Evolutionary conservation across 2,888 invertebrate species (phyloP).

Genomic region (Drosophila neoperkinsi): DNA sequence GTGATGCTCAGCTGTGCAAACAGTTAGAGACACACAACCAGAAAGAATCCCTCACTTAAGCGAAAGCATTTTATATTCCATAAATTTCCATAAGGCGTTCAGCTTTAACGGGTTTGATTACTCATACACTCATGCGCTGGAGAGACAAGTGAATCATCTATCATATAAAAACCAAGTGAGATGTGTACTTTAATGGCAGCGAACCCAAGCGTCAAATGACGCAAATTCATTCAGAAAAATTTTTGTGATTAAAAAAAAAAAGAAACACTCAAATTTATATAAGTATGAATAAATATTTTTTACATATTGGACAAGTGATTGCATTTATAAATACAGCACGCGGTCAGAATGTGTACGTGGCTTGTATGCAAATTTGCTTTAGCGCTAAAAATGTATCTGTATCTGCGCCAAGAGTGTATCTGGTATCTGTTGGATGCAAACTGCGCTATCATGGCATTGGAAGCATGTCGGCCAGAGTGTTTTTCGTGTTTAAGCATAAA

Average conservation of each 20-base stretch:
- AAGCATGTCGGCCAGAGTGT: conserved; percentile 41
- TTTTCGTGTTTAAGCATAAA: conserved; percentile 53
- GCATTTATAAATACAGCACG: conserved; percentile 42
- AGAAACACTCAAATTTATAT: background rate
- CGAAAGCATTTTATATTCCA: conserved; percentile 73
- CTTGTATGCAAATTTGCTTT: conserved; percentile 53
- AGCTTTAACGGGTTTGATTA: conserved; percentile 42
- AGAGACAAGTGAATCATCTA: conserved; percentile 54
- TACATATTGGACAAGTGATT: conserved; percentile 51
- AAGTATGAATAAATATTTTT: background rate
- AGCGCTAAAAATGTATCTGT: conserved; percentile 7
- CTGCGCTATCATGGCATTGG: conserved; percentile 44
- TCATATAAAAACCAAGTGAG: conserved; percentile 4
- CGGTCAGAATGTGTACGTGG: conserved; percentile 44
- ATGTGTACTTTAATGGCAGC: conserved; percentile 32
- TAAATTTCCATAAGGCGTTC: conserved; percentile 69
- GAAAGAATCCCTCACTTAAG: conserved; percentile 43
- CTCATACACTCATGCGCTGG: conserved; percentile 37
- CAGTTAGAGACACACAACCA: conserved; percentile 15
- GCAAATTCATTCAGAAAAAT: conserved; percentile 72
- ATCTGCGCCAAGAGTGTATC: conserved; percentile 49
- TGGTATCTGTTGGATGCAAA: conserved; percentile 66
- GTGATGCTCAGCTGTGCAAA: conserved; percentile 27
- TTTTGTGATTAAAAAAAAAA: conserved; percentile 41
- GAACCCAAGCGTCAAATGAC: conserved; percentile 53